A percentile compares a stretch with the other conserved stretches of the same genome.
Conservation (phyloP, 2,113 vertebrate genomes). For the Catharus fuscescens region DNA sequence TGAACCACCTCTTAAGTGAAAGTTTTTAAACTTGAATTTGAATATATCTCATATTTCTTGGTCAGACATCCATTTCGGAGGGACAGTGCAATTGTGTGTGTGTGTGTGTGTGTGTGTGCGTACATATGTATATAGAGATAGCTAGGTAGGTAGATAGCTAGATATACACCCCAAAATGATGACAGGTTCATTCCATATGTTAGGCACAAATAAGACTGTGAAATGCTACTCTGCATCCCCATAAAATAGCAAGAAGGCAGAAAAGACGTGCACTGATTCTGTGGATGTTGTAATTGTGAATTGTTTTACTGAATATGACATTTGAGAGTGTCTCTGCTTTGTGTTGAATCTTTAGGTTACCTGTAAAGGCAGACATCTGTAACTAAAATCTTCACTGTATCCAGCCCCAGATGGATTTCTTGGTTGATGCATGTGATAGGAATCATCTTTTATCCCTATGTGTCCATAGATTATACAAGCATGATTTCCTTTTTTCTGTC, state of each 20-base stretch:
- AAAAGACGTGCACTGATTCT: not conserved
- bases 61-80: not conserved
- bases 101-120: not conserved
- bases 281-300: not conserved
- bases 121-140: too few relatives aligned
- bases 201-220: not conserved
- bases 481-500: not conserved
- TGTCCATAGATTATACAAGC: not conserved
- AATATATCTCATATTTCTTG: not conserved
- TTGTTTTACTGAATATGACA: not conserved
- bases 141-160: too few relatives aligned
- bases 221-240: not conserved
- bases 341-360: not conserved
- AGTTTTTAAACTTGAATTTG: not conserved
- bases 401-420: not conserved
- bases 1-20: not conserved
- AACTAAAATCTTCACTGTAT: not conserved
- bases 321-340: not conserved
- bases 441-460: not conserved
- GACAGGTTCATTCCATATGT: not conserved
- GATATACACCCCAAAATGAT: not conserved
- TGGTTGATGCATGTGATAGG: not conserved
- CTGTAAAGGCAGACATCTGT: not conserved
- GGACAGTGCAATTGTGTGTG: rapidly evolving
- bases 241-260: not conserved